These are phyloP conservation scores for Crenichthys baileyi DNA, from an alignment of 2,797 vertebrate species.

Conservation along the genomic window DNA sequence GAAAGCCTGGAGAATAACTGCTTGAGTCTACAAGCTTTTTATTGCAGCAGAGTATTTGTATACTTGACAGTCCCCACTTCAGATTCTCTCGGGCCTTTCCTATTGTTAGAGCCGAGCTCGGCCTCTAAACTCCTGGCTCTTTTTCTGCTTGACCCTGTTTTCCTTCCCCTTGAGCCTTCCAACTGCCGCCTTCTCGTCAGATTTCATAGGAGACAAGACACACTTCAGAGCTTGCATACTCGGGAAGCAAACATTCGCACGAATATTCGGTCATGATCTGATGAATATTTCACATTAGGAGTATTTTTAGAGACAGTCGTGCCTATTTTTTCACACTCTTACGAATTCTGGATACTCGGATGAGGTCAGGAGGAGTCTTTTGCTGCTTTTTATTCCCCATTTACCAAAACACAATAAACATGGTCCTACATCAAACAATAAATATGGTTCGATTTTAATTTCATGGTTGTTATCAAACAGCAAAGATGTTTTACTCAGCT, in stretches of 20 bases:
- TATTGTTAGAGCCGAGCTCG: slow-evolving; percentile 31
- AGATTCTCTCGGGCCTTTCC: slow-evolving; percentile 20
- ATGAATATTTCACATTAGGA: slow-evolving; percentile 75
- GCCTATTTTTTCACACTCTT: slow-evolving; percentile 56
- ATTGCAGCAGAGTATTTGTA: not conserved
- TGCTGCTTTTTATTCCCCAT: slow-evolving; percentile 4
- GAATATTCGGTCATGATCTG: slow-evolving; percentile 66
- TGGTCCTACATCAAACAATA: not conserved
- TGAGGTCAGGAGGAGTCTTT: slow-evolving; percentile 23
- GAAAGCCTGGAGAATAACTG: not conserved
- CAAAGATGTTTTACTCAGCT: slow-evolving; percentile 20
- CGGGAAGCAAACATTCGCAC: slow-evolving; percentile 58
- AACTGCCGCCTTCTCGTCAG: slow-evolving; percentile 43
- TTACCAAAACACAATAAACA: slow-evolving; percentile 20
- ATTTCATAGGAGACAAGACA: slow-evolving; percentile 25
- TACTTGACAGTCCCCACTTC: slow-evolving; percentile 19
- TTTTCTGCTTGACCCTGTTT: slow-evolving; percentile 51
- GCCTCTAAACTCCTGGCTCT: slow-evolving; percentile 34
- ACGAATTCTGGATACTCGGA: slow-evolving; percentile 43
- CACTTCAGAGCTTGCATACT: slow-evolving; percentile 46
- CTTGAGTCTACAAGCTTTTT: not conserved
- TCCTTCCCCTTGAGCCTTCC: slow-evolving; percentile 24
- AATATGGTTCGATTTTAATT: slow-evolving; percentile 32
- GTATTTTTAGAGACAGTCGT: slow-evolving; percentile 69
- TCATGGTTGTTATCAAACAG: slow-evolving; percentile 31